phyloP scores from a whole-genome alignment of 1,140 invertebrate species.

The Homarus americanus region DNA sequence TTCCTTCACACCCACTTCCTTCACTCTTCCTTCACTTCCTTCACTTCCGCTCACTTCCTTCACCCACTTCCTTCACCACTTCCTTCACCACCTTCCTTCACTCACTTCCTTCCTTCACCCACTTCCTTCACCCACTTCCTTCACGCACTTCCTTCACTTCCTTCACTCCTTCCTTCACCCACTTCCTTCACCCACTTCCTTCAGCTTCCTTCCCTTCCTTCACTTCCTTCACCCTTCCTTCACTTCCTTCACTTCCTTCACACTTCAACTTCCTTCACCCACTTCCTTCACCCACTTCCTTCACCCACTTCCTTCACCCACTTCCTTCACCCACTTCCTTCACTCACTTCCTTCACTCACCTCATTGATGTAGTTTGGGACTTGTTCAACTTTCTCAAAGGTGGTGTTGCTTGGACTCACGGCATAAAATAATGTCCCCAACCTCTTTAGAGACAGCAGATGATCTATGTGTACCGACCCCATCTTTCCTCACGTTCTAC shows the following conservation, averaged over 20 bases:
- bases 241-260: not conserved
- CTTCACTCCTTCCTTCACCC: not conserved
- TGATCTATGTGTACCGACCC: not conserved
- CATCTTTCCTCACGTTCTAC: not conserved
- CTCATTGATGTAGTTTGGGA: slow-evolving; percentile 79
- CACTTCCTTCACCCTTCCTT: slow-evolving; percentile 84
- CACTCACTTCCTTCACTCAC: slow-evolving; percentile 89
- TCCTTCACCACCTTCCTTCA: no score
- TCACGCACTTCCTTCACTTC: no score
- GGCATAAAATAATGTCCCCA: slow-evolving; percentile 18
- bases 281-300: slow-evolving; percentile 86
- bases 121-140: no score
- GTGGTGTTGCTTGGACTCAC: not conserved
- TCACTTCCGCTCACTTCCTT: no score
- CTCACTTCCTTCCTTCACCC: no score
- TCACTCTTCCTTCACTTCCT: no score
- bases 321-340: slow-evolving; percentile 18
- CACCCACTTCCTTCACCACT: no score
- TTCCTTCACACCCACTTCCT: no score
- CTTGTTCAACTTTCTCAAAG: slow-evolving; percentile 28
- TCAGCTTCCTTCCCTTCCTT: slow-evolving; percentile 83
- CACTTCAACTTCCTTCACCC: not conserved
- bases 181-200: not conserved
- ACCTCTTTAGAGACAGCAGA: not conserved
- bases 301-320: no score